Conservation (phyloP, 2,797 vertebrate species). For the Smutsia temminckii region DNA sequence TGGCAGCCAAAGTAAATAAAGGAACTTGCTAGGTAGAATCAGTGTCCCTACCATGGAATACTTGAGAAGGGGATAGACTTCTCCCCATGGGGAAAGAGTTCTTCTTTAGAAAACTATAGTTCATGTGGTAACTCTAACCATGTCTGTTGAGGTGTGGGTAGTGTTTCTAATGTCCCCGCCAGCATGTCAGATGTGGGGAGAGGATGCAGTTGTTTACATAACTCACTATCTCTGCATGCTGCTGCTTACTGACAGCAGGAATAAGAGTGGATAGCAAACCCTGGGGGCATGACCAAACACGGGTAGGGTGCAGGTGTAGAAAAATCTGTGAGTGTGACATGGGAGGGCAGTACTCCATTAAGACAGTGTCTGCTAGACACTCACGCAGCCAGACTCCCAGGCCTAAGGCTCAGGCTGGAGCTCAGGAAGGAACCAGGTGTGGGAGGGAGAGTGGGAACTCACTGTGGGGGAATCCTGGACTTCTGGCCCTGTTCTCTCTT, state of each 20-base stretch:
- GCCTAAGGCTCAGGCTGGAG: not conserved
- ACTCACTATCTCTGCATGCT: rapidly evolving
- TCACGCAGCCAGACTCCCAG: not conserved
- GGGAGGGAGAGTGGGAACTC: rapidly evolving
- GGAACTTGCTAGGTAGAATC: not conserved
- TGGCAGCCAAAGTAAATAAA: not conserved
- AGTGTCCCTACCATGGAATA: not conserved
- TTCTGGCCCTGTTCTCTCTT: not conserved
- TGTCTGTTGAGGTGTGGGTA: not conserved
- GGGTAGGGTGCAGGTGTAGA: not conserved
- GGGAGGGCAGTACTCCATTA: not conserved
- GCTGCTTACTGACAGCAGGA: not conserved
- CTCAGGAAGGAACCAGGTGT: not conserved
- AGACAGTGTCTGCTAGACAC: not conserved
- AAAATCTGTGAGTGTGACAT: not conserved
- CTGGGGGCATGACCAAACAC: not conserved
- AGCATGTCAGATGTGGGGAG: not conserved
- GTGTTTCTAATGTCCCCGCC: not conserved
- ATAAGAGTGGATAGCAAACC: not conserved
- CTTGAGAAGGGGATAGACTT: not conserved
- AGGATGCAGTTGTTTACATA: not conserved
- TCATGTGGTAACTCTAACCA: not conserved
- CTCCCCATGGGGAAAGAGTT: not conserved
- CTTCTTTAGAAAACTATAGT: not conserved
- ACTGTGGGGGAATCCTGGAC: not conserved